Conservation (phyloP, 2,797 vertebrate genomes). For the Nasua narica region DNA sequence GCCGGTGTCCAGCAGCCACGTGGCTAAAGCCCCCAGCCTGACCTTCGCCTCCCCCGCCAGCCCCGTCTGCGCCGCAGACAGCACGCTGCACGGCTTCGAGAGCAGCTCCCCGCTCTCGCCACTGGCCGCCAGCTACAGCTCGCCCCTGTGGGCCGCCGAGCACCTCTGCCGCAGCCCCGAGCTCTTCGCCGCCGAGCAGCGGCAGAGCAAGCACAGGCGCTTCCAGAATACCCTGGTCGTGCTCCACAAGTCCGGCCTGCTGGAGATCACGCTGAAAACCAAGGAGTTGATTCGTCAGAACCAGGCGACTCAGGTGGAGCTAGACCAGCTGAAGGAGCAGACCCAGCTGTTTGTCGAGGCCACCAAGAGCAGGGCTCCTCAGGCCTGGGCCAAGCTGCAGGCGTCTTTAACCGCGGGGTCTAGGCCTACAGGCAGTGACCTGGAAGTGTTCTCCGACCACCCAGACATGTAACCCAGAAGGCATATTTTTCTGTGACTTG, state of each 20-base stretch:
- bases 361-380: conserved; percentile 88
- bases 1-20: conserved; percentile 66
- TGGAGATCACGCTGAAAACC: conserved; percentile 94
- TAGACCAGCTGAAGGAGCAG: conserved; percentile 91
- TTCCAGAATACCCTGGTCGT: conserved; percentile 96
- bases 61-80: conserved; percentile 76
- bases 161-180: conserved; percentile 78
- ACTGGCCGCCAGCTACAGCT: conserved; percentile 73
- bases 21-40: conserved; percentile 76
- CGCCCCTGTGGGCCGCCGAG: conserved; percentile 68
- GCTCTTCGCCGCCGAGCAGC: conserved; percentile 73
- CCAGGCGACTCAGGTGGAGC: conserved; percentile 90
- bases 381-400: conserved; percentile 91
- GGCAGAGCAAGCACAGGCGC: conserved; percentile 87
- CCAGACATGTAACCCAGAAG: conserved; percentile 72
- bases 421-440: conserved; percentile 52
- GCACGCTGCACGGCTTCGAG: conserved; percentile 67
- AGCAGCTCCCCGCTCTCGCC: conserved; percentile 48
- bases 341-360: conserved; percentile 91
- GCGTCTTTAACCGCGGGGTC: conserved; percentile 83
- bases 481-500: conserved; percentile 30
- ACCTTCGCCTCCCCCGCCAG: conserved; percentile 79
- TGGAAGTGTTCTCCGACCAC: conserved; percentile 65
- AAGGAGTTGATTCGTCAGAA: conserved; percentile 95
- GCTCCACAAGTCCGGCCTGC: conserved; percentile 89